Percentiles rank a stretch among this genome's conserved stretches.
Evolutionary conservation across 2,113 vertebrate genomes (phyloP).

Genomic region (Mus pahari): DNA sequence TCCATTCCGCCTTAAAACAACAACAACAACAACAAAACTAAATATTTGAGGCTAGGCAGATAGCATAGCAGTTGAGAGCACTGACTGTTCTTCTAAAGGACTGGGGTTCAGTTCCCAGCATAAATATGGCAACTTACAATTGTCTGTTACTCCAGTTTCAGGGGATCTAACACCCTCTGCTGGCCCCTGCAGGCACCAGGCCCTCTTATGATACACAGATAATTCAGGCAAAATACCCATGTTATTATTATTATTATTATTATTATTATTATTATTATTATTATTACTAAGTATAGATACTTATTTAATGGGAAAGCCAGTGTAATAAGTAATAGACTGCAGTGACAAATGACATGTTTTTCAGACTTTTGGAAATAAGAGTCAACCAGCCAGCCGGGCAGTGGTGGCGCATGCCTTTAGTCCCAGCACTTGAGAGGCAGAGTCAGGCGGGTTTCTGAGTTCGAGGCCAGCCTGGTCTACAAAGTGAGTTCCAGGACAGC

Average conservation of each 20-base stretch:
- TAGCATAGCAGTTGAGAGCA: neutral
- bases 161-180: neutral
- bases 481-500: too few relatives aligned
- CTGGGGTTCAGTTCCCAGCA: neutral
- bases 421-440: too few relatives aligned
- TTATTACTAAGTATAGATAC: neutral
- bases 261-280: too few relatives aligned
- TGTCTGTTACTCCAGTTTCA: neutral
- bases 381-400: neutral
- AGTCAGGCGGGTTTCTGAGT: too few relatives aligned
- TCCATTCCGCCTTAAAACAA: neutral
- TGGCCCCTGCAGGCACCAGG: neutral
- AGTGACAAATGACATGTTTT: neutral
- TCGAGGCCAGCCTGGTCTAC: too few relatives aligned
- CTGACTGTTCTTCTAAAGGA: neutral
- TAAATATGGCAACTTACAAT: neutral
- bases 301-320: constrained; percentile 20
- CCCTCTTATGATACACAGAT: neutral
- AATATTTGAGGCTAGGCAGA: neutral
- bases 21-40: neutral
- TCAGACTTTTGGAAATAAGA: neutral
- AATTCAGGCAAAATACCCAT: neutral
- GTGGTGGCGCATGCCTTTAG: too few relatives aligned
- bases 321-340: neutral
- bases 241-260: neutral